Base-by-base conservation (phyloP, 2,113 vertebrate species). In the Poeciliopsis turrubarensis region DNA sequence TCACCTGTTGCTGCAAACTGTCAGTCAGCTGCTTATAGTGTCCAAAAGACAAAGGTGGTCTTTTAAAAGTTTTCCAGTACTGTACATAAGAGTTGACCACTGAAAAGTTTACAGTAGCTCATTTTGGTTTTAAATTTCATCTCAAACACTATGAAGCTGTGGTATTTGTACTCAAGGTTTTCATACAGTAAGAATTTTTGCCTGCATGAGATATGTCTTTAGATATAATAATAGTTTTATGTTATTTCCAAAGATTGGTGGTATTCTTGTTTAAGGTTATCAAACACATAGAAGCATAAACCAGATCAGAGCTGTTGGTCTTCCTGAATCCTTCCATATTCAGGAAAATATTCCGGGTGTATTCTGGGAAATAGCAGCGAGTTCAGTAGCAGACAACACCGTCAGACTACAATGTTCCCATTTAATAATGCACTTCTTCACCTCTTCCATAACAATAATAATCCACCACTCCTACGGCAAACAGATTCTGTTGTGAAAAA, bases 331-430 rank as follows among this genome's bases (percentile, higher is more conserved):
- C 8, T n/a, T 3, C 51, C 44, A 7, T 47, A 47, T 47, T 57
- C 51, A 10, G 25, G 22, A 9, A 57, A n/a, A 22, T 57, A 25
- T 57, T n/a, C 22, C 25, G 22, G 51, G 51, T 57, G 25, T 68
- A 77, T 82, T 61, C 17, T 0, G 78, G 74, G 78, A 79, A 79
- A 75, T 80, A 72, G 75, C 65, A 86, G 3, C 65, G 30, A 44
- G 70, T 76, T 80, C 83, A 86, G 75, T 67, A 74, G 34, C 34
- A 86, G 68, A 85, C 51, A 70, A 71, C 77, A 81, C 67, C 68
- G 78, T 71, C 75, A 81, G 85, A 84, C 15, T 77, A 73, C 7
- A 76, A 80, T 70, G 1, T 34, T 80, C 63, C 63, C 63, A 47
- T 37, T 68, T 75, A 78, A 27, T 69, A 66, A 76, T 62, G 25